phyloP scores from a whole-genome alignment of 2,113 vertebrate genomes.

The Chaenogobius annularis region DNA sequence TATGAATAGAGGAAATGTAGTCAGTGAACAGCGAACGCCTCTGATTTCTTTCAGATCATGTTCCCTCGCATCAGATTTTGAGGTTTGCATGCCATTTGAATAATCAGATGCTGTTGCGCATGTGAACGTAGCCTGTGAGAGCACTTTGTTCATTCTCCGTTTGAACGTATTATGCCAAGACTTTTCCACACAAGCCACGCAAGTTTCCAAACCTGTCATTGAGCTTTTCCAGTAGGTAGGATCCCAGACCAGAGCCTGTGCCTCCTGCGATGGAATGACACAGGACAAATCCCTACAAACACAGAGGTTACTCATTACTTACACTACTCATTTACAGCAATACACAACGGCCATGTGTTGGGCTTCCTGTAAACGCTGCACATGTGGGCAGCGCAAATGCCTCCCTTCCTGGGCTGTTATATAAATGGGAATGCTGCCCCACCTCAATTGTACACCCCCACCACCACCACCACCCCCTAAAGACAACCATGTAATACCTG shows the following conservation, averaged over 20 bases:
- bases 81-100: too few relatives aligned
- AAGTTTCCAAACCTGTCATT: conserved; percentile 87
- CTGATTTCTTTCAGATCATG: too few relatives aligned
- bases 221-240: conserved; percentile 94
- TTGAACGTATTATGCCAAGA: not conserved
- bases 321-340: conserved; percentile 18
- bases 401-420: conserved; percentile 60
- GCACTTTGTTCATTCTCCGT: not conserved
- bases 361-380: conserved; percentile 45
- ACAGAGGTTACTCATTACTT: conserved; percentile 38
- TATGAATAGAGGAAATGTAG: too few relatives aligned
- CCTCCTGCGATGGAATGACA: conserved; percentile 98
- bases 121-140: too few relatives aligned
- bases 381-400: conserved; percentile 58
- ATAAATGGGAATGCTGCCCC: conserved; percentile 66
- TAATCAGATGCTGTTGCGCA: too few relatives aligned
- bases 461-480: conserved; percentile 23
- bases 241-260: conserved; percentile 94
- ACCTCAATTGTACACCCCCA: conserved; percentile 63
- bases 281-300: conserved; percentile 90
- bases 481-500: conserved; percentile 68
- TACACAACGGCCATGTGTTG: conserved; percentile 43
- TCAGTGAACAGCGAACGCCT: too few relatives aligned
- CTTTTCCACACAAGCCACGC: not conserved
- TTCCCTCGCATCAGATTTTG: too few relatives aligned